phyloP scores from a whole-genome alignment of 2,888 invertebrate species.

The Sminthurinus aureus region DNA sequence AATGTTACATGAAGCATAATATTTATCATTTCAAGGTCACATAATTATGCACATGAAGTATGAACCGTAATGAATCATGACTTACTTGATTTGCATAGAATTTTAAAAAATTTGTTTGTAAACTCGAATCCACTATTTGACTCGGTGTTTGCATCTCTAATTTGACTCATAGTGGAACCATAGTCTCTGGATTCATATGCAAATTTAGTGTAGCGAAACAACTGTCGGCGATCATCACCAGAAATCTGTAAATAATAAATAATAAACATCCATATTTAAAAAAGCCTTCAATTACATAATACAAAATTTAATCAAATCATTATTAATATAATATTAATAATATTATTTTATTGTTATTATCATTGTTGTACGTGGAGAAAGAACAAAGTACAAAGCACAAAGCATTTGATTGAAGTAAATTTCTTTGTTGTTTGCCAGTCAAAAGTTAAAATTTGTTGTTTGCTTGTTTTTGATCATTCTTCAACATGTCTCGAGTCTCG shows the following conservation, averaged over 20 bases:
- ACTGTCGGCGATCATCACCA: constrained; percentile 41
- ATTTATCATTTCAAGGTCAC: no score
- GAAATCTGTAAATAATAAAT: constrained; percentile 32
- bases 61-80: no score
- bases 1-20: no score
- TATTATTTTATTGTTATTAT: not conserved
- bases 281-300: not conserved
- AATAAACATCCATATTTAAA: not conserved
- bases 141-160: constrained; percentile 81
- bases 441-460: no score
- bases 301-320: no score
- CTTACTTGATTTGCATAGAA: constrained; percentile 77
- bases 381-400: no score
- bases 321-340: no score
- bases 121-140: constrained; percentile 78
- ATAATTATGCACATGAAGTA: no score
- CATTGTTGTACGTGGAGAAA: not conserved
- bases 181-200: constrained; percentile 66
- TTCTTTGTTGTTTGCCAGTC: no score
- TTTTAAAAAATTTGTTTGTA: constrained; percentile 74
- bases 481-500: no score
- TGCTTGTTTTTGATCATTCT: no score
- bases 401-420: not conserved
- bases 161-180: constrained; percentile 79
- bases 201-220: constrained; percentile 45